phyloP scores from a whole-genome alignment of 2,797 vertebrate genomes.

The Hybognathus amarus region DNA sequence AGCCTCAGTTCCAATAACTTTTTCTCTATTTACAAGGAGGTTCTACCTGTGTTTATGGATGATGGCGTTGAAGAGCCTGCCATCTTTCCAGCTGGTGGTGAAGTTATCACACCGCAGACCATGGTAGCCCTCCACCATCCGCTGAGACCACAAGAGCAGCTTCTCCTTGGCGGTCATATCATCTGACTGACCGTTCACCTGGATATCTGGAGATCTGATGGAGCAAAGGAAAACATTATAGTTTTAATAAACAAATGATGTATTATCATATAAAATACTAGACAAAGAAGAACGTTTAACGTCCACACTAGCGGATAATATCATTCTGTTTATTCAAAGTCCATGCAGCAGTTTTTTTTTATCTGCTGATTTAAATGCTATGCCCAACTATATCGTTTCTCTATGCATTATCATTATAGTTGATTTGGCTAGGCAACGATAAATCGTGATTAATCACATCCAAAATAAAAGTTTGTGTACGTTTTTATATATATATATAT shows the following conservation, averaged over 20 bases:
- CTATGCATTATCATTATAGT: not conserved
- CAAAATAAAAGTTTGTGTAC: too few relatives aligned
- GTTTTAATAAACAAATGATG: not conserved
- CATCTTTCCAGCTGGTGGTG: conserved; percentile 92
- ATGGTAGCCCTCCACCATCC: conserved; percentile 93
- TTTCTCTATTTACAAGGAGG: not conserved
- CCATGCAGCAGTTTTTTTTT: too few relatives aligned
- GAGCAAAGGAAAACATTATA: too few relatives aligned
- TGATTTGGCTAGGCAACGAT: not conserved
- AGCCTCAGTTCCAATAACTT: not conserved
- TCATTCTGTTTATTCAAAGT: too few relatives aligned
- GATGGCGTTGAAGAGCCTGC: conserved; percentile 92
- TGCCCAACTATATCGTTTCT: not conserved
- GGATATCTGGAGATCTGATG: conserved; percentile 95
- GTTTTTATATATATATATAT: too few relatives aligned
- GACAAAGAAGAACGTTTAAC: not conserved
- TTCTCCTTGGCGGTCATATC: conserved; percentile 98
- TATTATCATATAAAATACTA: not conserved
- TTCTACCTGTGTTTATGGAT: conserved; percentile 90
- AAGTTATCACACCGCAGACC: conserved; percentile 95
- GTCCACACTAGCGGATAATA: too few relatives aligned
- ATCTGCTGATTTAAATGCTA: not conserved
- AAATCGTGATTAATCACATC: too few relatives aligned
- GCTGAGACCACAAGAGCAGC: conserved; percentile 95
- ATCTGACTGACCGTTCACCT: conserved; percentile 95